Base-by-base conservation (phyloP, 2,113 vertebrate genomes). In the Corythoichthys intestinalis region DNA sequence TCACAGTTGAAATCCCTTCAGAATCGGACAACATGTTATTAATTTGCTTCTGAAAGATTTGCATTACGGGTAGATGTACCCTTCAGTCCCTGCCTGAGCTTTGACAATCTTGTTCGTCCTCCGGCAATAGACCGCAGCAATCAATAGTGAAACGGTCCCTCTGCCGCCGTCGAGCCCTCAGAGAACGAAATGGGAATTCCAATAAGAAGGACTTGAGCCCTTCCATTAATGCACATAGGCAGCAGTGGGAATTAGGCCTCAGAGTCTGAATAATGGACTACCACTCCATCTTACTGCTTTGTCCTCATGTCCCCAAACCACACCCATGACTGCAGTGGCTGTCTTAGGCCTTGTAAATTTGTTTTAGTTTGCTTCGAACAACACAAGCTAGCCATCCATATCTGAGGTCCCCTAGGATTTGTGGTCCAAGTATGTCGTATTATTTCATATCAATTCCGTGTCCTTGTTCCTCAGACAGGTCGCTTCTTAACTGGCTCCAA, bases 181-280 rank as follows among this genome's bases (percentile, higher is more conserved):
- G 75, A 56, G 69, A 82, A 85, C 75, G 60, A 57, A 86, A 86
- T 85, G 81, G 84, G 88, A 90, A 90, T 88, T 87, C 83, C 83
- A 90, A 87, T 87, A 75, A 72, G 77, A 77, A 73, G 72, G 73
- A 73, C 73, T 56, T 49, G 68, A 76, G 66, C 57, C 71, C 17
- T 62, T 80, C 68, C 76, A 80, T 83, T 86, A 85, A 76, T 76
- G 66, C 77, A 57, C 67, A 11, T 41, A 82, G 78, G 72, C 84
- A 83, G 83, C 71, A 50, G 65, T 69, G 69, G 69, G 73, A 82
- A 83, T 78, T 61, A 69, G 66, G 73, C 60, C 50, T 70, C 54
- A 52, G 71, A 54, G 66, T 72, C 67, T 81, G 83, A 86, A 80
- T 83, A 86, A 90, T 89, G 82, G 73, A 73, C 77, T 75, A 72